These are phyloP conservation scores for Callocephalon fimbriatum DNA, from an alignment of 2,113 vertebrate genomes.

Conservation along the genomic window DNA sequence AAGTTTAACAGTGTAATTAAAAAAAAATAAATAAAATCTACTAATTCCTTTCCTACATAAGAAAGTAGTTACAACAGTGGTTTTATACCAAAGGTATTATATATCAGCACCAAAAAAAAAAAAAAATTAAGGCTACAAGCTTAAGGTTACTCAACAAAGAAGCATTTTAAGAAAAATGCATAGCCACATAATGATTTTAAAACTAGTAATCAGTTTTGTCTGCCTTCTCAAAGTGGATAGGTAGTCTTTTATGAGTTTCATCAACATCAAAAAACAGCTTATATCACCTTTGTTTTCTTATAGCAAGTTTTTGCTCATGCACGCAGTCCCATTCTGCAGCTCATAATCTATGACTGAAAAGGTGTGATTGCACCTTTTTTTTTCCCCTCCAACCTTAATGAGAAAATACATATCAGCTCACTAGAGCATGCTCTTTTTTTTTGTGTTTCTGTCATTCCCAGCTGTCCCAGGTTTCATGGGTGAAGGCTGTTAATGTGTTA, in stretches of 20 bases:
- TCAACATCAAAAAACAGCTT: background rate
- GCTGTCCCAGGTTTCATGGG: background rate
- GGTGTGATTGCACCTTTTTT: background rate
- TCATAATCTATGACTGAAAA: background rate
- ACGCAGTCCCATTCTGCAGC: background rate
- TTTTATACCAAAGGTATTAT: background rate
- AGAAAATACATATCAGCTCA: background rate
- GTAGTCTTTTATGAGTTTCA: background rate
- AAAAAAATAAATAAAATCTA: background rate
- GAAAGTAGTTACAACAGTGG: background rate
- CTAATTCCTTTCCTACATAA: background rate
- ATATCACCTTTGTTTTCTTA: background rate
- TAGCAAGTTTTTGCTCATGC: background rate
- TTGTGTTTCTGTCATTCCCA: background rate
- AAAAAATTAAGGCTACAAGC: background rate
- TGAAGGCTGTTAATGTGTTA: background rate
- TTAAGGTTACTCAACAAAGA: background rate
- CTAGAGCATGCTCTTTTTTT: background rate
- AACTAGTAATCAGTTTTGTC: background rate
- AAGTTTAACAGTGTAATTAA: background rate
- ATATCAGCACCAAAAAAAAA: background rate
- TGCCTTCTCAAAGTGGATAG: background rate
- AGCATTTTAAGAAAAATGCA: background rate
- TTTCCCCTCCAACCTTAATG: too few relatives aligned
- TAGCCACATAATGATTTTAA: background rate